Conservation (phyloP, 1,140 invertebrate species). For the Agraylea sexmaculata region DNA sequence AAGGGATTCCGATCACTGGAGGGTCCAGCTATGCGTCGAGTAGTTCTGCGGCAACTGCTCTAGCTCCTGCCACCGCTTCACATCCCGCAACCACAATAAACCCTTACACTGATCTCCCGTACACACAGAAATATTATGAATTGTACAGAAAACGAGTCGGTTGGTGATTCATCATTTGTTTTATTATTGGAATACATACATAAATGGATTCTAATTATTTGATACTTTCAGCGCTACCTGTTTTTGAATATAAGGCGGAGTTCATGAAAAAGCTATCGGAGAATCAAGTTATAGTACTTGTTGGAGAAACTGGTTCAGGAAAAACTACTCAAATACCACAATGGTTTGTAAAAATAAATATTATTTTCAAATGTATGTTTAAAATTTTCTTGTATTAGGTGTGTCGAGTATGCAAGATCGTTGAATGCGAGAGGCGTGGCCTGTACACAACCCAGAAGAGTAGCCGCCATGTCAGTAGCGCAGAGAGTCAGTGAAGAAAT, state of each 20-base stretch:
- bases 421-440: constrained; percentile 75
- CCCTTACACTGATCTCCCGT: constrained; percentile 61
- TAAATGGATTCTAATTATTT: not conserved
- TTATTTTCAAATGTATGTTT: constrained; percentile 23
- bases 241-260: constrained; percentile 94
- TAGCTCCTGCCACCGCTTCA: constrained; percentile 31
- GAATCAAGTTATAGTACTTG: constrained; percentile 86
- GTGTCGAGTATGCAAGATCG: constrained; percentile 75
- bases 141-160: constrained; percentile 76
- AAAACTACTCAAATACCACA: constrained; percentile 95
- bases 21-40: not conserved
- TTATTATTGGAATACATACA: not conserved
- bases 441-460: constrained; percentile 94
- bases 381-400: constrained; percentile 44
- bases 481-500: constrained; percentile 98
- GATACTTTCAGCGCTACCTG: constrained; percentile 57
- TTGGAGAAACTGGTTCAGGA: constrained; percentile 93
- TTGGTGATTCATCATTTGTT: constrained; percentile 1
- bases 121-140: constrained; percentile 72
- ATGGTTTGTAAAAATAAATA: constrained; percentile 14
- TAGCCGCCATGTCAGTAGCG: constrained; percentile 98
- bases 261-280: constrained; percentile 86
- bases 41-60: constrained; percentile 23
- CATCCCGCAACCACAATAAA: constrained; percentile 47
- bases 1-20: constrained; percentile 17